Percentiles rank a stretch among this genome's conserved stretches.
These are phyloP conservation scores for Tympanuchus pallidicinctus DNA, from an alignment of 2,113 vertebrate genomes.

Conservation along the genomic window DNA sequence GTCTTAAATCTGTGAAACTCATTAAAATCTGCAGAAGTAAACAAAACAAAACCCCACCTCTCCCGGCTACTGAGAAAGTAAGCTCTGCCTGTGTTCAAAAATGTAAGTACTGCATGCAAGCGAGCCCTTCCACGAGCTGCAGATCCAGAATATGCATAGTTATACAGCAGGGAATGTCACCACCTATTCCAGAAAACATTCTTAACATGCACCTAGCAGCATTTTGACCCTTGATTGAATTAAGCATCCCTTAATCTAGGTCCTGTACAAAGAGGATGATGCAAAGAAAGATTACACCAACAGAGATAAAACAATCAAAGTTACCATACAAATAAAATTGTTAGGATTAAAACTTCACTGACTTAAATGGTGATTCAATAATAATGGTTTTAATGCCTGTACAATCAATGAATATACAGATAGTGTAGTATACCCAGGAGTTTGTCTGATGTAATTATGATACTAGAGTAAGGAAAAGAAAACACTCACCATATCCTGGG, in stretches of 20 bases:
- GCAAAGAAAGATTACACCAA: neutral
- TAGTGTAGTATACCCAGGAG: no score
- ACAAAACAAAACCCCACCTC: neutral
- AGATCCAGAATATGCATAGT: neutral
- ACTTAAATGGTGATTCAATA: neutral
- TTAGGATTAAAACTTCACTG: neutral
- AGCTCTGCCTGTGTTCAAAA: neutral
- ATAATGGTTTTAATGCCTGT: neutral
- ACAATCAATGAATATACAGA: no score
- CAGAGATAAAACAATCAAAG: neutral
- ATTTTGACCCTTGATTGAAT: neutral
- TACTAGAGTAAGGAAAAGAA: no score
- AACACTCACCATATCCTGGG: no score
- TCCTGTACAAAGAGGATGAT: neutral
- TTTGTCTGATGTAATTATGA: no score
- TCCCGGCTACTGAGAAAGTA: neutral
- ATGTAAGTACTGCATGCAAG: fast-evolving
- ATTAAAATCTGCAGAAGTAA: conserved; percentile 35
- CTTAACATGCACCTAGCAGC: neutral
- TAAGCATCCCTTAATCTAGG: neutral
- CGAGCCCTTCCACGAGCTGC: neutral
- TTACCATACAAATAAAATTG: neutral
- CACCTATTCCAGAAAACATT: neutral
- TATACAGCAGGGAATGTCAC: neutral
- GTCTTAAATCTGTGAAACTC: conserved; percentile 30